Conservation (phyloP, 2,797 vertebrate species). For the Tragopan temminckii region DNA sequence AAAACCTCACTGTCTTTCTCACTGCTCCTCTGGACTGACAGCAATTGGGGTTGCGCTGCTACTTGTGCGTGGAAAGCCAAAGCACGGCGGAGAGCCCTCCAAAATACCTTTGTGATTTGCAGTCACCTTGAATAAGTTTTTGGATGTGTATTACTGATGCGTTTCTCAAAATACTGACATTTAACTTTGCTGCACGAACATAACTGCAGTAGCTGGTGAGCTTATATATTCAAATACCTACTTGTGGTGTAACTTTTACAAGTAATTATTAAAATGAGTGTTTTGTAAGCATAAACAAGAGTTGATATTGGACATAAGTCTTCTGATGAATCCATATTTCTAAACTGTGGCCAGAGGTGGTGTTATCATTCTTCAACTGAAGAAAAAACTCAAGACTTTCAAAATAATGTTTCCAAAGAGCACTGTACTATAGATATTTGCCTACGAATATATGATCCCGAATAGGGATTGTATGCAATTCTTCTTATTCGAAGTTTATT, state of each 20-base stretch:
- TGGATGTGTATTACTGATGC: background rate
- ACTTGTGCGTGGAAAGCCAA: background rate
- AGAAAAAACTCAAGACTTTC: background rate
- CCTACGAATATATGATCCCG: background rate
- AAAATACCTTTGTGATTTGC: background rate
- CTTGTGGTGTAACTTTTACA: background rate
- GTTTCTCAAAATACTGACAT: background rate
- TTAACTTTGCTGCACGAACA: background rate
- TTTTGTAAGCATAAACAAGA: background rate
- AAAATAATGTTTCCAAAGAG: background rate
- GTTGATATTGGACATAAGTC: background rate
- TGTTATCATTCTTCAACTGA: background rate
- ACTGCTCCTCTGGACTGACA: background rate
- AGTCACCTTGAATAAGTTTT: background rate
- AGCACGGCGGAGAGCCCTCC: background rate
- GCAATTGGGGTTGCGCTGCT: background rate
- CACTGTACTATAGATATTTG: background rate
- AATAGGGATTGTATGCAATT: background rate
- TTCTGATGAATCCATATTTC: background rate
- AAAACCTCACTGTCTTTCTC: background rate
- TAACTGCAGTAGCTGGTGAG: background rate
- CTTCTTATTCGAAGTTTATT: background rate
- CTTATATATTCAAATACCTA: background rate
- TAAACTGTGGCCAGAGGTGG: background rate
- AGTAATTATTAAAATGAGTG: background rate